Evolutionary conservation across 2,888 invertebrate species (phyloP).

Genomic region (Metalampra italica): DNA sequence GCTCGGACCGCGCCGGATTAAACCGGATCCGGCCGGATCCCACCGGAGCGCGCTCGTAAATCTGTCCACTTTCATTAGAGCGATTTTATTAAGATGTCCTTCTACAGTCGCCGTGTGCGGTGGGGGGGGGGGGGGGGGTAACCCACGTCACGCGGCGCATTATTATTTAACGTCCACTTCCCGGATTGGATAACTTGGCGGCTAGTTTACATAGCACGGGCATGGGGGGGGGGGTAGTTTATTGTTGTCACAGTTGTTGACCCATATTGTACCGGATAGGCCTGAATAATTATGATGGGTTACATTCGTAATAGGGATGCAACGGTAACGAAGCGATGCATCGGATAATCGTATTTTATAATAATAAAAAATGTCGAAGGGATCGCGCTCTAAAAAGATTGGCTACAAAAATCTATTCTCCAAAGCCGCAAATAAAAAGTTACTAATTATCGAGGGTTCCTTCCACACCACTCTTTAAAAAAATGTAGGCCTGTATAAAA

Average conservation of each 20-base stretch:
- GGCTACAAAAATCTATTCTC: too few relatives aligned
- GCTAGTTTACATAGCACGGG: background rate
- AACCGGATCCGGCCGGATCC: conserved; percentile 24
- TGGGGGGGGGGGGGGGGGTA: background rate
- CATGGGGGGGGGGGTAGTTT: background rate
- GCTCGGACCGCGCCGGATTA: conserved; percentile 20
- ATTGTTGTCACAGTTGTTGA: background rate
- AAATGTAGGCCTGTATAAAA: too few relatives aligned
- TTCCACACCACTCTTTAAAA: too few relatives aligned
- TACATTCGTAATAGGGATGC: background rate
- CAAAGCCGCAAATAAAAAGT: too few relatives aligned
- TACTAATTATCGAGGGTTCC: too few relatives aligned
- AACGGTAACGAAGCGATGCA: too few relatives aligned
- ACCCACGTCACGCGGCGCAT: background rate
- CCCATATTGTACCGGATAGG: too few relatives aligned
- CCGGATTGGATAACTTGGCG: background rate
- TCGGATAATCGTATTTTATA: too few relatives aligned
- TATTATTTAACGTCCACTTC: background rate
- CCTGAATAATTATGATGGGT: background rate
- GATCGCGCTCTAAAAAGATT: too few relatives aligned
- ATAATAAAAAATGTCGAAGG: too few relatives aligned
- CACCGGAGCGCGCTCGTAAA: conserved; percentile 38
- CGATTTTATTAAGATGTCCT: conserved; percentile 38
- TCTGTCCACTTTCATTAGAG: conserved; percentile 44
- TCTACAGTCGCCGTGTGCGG: conserved; percentile 16